Evolutionary conservation across 2,113 vertebrate genomes (phyloP).

Genomic region (Ovibos moschatus): DNA sequence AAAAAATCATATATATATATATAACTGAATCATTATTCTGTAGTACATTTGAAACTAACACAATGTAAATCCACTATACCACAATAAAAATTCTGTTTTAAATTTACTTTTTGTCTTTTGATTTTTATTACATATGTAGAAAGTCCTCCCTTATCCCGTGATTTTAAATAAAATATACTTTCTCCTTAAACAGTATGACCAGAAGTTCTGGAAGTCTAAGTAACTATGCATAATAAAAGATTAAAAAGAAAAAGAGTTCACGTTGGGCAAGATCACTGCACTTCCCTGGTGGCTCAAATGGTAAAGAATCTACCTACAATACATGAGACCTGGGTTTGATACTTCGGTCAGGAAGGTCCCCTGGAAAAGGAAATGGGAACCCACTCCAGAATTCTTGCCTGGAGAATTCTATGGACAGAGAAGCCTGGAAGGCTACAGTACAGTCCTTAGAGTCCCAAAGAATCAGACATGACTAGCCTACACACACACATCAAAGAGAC

Average conservation of each 20-base stretch:
- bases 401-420: neutral
- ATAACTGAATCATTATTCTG: neutral
- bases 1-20: neutral
- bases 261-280: neutral
- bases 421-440: neutral
- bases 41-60: neutral
- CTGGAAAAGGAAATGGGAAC: too few species aligned
- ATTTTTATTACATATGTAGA: neutral
- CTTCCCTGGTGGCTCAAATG: neutral
- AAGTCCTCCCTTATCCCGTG: neutral
- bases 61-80: neutral
- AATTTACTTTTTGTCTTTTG: neutral
- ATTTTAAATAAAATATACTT: constrained; percentile 17
- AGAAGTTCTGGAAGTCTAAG: neutral
- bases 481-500: neutral
- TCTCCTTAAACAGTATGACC: neutral
- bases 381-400: neutral
- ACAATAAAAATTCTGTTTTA: neutral
- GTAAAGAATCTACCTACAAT: neutral
- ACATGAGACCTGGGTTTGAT: neutral
- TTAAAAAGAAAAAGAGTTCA: neutral
- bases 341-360: neutral
- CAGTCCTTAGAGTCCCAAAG: neutral
- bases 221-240: neutral
- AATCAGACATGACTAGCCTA: neutral